Evolutionary conservation across 2,888 invertebrate genomes (phyloP).

Genomic region (Heliothis peltigera): DNA sequence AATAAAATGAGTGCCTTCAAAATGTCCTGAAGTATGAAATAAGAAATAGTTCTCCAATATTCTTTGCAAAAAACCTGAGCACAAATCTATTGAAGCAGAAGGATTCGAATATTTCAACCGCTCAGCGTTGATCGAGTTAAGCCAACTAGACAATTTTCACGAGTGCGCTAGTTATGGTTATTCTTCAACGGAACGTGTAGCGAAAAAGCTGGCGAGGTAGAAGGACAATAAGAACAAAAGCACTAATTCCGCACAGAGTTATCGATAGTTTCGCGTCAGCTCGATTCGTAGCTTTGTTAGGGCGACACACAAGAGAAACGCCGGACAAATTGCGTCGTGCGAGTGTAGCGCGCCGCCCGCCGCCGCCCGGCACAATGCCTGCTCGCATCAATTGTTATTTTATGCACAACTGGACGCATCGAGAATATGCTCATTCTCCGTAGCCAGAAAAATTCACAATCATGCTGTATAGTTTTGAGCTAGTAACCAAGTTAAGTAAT

Average conservation of each 20-base stretch:
- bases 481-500: conserved; percentile 54
- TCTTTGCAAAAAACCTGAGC: conserved; percentile 54
- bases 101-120: conserved; percentile 71
- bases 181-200: conserved; percentile 66
- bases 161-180: conserved; percentile 70
- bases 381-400: conserved; percentile 80
- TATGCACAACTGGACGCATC: conserved; percentile 75
- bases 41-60: conserved; percentile 26
- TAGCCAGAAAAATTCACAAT: conserved; percentile 62
- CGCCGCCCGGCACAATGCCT: conserved; percentile 71
- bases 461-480: conserved; percentile 59
- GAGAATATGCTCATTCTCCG: conserved; percentile 63
- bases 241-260: conserved; percentile 80
- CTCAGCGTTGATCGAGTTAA: conserved; percentile 70
- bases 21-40: conserved; percentile 36
- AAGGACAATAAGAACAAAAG: conserved; percentile 76
- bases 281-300: conserved; percentile 81
- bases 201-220: conserved; percentile 62
- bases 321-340: conserved; percentile 84
- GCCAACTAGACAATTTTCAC: conserved; percentile 73
- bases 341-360: conserved; percentile 66
- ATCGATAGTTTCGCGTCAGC: conserved; percentile 83
- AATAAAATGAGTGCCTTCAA: conserved; percentile 69
- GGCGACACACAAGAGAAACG: conserved; percentile 83
- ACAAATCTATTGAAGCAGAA: conserved; percentile 55